phyloP scores from a whole-genome alignment of 2,113 vertebrate genomes.

The Leucoraja erinaceus region DNA sequence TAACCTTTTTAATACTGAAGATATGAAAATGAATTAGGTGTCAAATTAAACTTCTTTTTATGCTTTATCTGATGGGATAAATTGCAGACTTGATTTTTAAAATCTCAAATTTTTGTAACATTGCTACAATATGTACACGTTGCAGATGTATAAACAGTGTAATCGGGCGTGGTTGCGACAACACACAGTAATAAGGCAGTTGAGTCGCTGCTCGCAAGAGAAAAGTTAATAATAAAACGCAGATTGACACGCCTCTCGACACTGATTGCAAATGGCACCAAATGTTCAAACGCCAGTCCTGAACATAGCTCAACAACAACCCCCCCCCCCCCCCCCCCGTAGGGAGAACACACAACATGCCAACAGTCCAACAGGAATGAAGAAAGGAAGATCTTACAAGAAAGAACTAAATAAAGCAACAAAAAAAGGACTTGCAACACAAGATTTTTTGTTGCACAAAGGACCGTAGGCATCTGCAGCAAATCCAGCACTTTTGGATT shows the following conservation, averaged over 20 bases:
- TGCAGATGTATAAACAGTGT: constrained; percentile 94
- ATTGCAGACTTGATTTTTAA: too few relatives aligned
- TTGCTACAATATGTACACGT: constrained; percentile 97
- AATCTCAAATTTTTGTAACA: too few relatives aligned
- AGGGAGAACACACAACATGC: constrained; percentile 28
- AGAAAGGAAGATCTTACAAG: neutral
- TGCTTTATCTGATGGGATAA: too few relatives aligned
- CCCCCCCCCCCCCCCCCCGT: too few relatives aligned
- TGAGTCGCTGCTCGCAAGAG: constrained; percentile 60
- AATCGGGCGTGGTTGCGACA: constrained; percentile 89
- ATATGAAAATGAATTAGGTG: too few relatives aligned
- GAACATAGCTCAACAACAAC: neutral
- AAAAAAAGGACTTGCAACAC: neutral
- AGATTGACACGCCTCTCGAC: constrained; percentile 55
- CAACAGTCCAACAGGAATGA: constrained; percentile 1
- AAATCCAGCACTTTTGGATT: neutral
- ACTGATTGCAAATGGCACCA: constrained; percentile 48
- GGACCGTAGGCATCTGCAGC: neutral
- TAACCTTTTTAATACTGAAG: too few relatives aligned
- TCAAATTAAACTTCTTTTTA: too few relatives aligned
- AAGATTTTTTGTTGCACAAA: neutral
- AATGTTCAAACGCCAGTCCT: neutral
- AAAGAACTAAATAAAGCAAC: neutral
- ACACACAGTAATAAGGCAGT: constrained; percentile 74
- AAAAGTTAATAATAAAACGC: constrained; percentile 44